Base-by-base conservation (phyloP, 2,113 vertebrate genomes). In the Takifugu flavidus region DNA sequence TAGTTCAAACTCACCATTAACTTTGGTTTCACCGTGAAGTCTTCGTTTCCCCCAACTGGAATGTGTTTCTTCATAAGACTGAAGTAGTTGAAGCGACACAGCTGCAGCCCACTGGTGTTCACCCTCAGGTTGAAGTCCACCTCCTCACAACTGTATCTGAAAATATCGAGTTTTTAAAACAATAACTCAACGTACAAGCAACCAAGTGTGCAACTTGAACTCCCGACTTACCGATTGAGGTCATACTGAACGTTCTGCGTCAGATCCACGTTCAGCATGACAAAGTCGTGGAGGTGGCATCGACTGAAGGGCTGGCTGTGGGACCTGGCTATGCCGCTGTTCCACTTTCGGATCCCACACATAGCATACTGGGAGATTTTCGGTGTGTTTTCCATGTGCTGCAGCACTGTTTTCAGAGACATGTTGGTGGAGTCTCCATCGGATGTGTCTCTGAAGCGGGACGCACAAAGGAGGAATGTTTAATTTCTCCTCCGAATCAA, bases 241-340 rank as follows among this genome's bases (percentile, higher is more conserved):
- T 99, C 96, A 43, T 99, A 99, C 84, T 98, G 96, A 56, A 99
- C 94, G 1, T 98, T 98, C 89, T 98, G 96, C 1, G 96, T 98
- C 85, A 98, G 88, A 83, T 99, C 97, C 71, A 94, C 92, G 55
- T 99, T 99, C 52, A 99, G 94, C 82, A 99, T 87, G 65, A 98
- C 87, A 52, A 98, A 95, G 79, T 97, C 94, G 14, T 91, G 95
- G 59, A 99, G 92, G 0, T 99, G 96, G 69, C 96, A 94, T 44
- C 95, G 93, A 25, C 94, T 96, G 90, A 98, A 99, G 0, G 92
- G 87, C 13, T 62, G 42, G 55, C 83, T 80, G 7, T 84, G 61
- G 54, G 83, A 74, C 60, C 55, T 88, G 57, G 86, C 90, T 85
- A 94, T 74, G 63, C 81, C 87, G 86, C 94, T 94, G 89, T 86